phyloP scores from a whole-genome alignment of 2,888 invertebrate species.

The Griposia aprilina region DNA sequence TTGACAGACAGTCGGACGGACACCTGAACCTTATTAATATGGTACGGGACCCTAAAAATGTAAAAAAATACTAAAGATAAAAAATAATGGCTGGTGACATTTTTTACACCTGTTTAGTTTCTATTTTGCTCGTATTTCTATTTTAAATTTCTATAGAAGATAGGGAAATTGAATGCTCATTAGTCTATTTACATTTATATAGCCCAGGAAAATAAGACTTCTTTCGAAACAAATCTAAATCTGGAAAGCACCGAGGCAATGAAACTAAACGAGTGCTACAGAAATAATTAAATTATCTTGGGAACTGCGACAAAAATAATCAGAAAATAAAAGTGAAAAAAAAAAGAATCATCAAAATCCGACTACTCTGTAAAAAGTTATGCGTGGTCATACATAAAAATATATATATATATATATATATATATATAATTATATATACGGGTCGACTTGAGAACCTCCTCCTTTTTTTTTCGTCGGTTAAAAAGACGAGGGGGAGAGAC shows the following conservation, averaged over 20 bases:
- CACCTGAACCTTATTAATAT: too few relatives aligned
- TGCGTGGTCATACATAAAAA: too few relatives aligned
- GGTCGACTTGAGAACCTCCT: too few relatives aligned
- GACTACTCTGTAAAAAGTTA: too few relatives aligned
- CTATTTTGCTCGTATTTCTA: not conserved
- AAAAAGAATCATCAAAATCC: too few relatives aligned
- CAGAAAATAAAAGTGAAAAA: not conserved
- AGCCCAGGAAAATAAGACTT: not conserved
- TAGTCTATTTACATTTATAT: not conserved
- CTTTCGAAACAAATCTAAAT: not conserved
- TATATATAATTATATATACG: too few relatives aligned
- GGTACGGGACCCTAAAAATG: not conserved
- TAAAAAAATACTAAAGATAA: not conserved
- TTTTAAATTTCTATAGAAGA: not conserved
- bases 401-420: too few relatives aligned
- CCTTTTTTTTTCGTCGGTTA: too few relatives aligned
- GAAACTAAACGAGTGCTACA: not conserved
- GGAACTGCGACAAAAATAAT: not conserved
- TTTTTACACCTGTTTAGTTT: not conserved
- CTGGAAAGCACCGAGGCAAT: too few relatives aligned
- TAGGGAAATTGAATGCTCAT: not conserved
- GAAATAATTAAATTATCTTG: too few relatives aligned
- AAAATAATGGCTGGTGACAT: not conserved
- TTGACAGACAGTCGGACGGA: too few relatives aligned
- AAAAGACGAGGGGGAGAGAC: too few relatives aligned